These are phyloP conservation scores for Crypturellus undulatus DNA, from an alignment of 2,113 vertebrate genomes.

Conservation along the genomic window DNA sequence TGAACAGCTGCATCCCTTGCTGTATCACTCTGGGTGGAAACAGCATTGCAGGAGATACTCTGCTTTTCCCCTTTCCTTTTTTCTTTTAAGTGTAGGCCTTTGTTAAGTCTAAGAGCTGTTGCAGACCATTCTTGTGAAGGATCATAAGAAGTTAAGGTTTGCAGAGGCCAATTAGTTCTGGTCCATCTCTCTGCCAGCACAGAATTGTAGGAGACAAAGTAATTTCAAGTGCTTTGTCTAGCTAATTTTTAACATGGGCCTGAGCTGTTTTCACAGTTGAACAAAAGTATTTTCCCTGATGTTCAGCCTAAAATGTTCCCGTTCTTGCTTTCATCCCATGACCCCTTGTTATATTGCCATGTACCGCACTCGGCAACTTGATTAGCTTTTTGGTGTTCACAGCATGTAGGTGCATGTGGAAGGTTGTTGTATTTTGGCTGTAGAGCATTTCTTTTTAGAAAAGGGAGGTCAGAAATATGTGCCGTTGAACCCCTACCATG, in stretches of 20 bases:
- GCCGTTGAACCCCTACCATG: neutral
- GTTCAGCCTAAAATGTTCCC: constrained; percentile 43
- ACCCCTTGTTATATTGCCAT: constrained; percentile 32
- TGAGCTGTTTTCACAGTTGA: constrained; percentile 26
- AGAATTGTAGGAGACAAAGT: constrained; percentile 15
- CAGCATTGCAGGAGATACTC: neutral
- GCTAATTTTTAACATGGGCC: constrained; percentile 53
- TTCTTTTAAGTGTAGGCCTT: neutral
- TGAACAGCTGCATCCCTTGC: neutral
- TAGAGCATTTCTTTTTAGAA: constrained; percentile 1
- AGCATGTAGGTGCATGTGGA: constrained; percentile 28
- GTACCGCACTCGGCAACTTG: neutral
- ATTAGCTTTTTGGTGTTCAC: constrained; percentile 62
- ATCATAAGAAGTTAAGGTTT: constrained; percentile 48
- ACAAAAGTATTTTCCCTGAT: neutral
- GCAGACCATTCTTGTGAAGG: constrained; percentile 25
- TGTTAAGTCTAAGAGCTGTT: constrained; percentile 32
- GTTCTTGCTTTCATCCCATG: constrained; percentile 50
- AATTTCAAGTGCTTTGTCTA: constrained; percentile 48
- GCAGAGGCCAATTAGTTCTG: constrained; percentile 61
- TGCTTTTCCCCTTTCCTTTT: constrained; percentile 47
- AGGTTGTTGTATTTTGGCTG: constrained; percentile 49
- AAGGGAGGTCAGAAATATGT: constrained; percentile 24
- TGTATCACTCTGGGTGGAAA: constrained; percentile 18
- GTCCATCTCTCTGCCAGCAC: constrained; percentile 34